A percentile compares a stretch with the other conserved stretches of the same genome.
phyloP scores from a whole-genome alignment of 1,140 invertebrate genomes.

The Drosophila ercepeae region DNA sequence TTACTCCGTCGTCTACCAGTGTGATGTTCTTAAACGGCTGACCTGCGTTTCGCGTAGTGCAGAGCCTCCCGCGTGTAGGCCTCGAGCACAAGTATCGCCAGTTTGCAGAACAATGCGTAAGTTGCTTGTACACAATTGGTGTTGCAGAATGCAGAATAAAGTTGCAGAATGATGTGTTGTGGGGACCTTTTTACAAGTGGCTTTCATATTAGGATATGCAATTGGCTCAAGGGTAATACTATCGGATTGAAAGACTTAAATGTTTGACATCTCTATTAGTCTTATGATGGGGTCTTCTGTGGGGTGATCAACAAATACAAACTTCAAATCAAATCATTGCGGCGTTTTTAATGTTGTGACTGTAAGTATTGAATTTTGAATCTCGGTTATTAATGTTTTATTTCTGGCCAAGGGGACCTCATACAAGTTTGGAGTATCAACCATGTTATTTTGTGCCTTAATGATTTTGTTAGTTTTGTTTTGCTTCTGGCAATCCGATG shows the following conservation, averaged over 20 bases:
- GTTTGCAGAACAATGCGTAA: neutral
- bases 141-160: constrained; percentile 13
- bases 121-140: constrained; percentile 8
- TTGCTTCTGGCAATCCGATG: no score
- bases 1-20: neutral
- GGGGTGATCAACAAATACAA: constrained; percentile 12
- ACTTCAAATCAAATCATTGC: neutral
- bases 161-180: constrained; percentile 13
- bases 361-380: constrained; percentile 21
- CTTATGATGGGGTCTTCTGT: constrained; percentile 9
- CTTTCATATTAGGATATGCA: constrained; percentile 15
- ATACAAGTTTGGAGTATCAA: constrained; percentile 24
- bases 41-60: constrained; percentile 1
- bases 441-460: neutral
- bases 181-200: constrained; percentile 26
- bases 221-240: constrained; percentile 21
- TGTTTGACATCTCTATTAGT: constrained; percentile 13
- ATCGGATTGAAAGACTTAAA: constrained; percentile 19
- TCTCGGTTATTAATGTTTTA: constrained; percentile 4
- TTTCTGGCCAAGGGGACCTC: constrained; percentile 5
- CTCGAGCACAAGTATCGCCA: neutral
- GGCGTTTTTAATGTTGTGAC: constrained; percentile 2
- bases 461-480: no score
- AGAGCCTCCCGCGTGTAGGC: neutral
- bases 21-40: constrained; percentile 3